Evolutionary conservation across 1,140 invertebrate genomes (phyloP), one percentile per base, ranked within the genome.

Genomic region (Megathymus violae): DNA sequence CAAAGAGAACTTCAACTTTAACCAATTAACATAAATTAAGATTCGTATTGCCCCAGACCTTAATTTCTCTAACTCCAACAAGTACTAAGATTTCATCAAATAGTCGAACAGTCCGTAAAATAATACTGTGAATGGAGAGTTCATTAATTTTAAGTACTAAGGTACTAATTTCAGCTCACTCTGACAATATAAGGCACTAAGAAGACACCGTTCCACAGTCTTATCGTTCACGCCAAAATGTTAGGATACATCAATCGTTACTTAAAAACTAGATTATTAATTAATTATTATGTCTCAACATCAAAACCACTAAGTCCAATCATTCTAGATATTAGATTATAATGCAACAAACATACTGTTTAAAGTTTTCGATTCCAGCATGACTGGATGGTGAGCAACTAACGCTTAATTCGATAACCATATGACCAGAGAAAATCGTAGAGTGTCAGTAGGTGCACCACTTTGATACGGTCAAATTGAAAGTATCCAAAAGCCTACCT

Each of bases 281-380:
- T 84, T 83, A 79, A 82, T 84, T 87, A 82, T 80, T 88, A 84
- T 74, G 71, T 80, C 73, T 78, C 60, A 85, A 82, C 71, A 68
- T 78, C 68, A 73, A 76, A 76, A 80, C 78, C 69, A 54, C 70
- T 62, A 68, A 62, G 69, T 73, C 67, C 76, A 78, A 79, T 76
- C 75, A 77, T 64, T 78, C 77, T 69, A 65, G 22, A 62, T 65
- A 46, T 60, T 64, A 43, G 56, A 50, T 64, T 63, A 67, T 48
- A 38, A 41, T 66, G 58, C 56, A 62, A 46, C 13, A 40, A 17
- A 36, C 54, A 48, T 64, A 64, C 54, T 70, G 25, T 63, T 27
- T 58, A 70, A 67, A 67, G 56, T 36, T 48, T 62, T 64, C 14
- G 64, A 69, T 65, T 82, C 76, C 75, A 74, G 73, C 70, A 76